Evolutionary conservation across 1,140 invertebrate species (phyloP), one percentile per base, ranked within the genome.

Genomic region (Solen grandis): DNA sequence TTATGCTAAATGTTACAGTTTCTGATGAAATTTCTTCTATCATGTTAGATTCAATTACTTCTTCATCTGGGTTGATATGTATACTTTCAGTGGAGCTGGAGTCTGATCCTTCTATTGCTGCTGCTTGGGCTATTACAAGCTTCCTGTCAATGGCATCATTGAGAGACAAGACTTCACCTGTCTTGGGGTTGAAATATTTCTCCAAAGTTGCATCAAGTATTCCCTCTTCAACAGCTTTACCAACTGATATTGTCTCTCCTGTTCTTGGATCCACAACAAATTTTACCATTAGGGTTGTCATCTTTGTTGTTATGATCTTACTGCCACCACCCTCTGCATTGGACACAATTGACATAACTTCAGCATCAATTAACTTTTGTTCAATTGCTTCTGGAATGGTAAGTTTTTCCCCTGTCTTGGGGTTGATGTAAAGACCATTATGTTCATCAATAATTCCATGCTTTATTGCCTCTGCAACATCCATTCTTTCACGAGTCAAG

Each of bases 171-270:
- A 92, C 90, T 88, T 97, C 94, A 16, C 95, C 95, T n/a, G 96
- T 98, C 25, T 96, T 93, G 4, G 97, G 96, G 93, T 98, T 96
- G 70, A 94, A 93, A 55, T 93, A 93, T 19, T 84, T 78, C 55
- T 96, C 96, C 80, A 95, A 95, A 0, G 95, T 93, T 3, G 95
- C 93, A 93, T 99, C 97, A 76, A 99, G 92, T 66, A 99, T 94
- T 69, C 97, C 97, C 83, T 96, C 94, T 60, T 96, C 94, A 3
- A 99, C 93, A 0, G 97, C 98, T 92, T 99, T 95, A 36, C 95
- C 94, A 13, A 98, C 95, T 22, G 94, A 95, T 0, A 99, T 87
- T 1, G 94, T 92, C 86, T 97, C 95, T 76, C 96, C 96, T 82
- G 95, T 94, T 88, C 96, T 94, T 25, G 96, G 95, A 93, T 99